phyloP scores from a whole-genome alignment of 2,797 vertebrate species.

The Crossoptilon crossoptilon region DNA sequence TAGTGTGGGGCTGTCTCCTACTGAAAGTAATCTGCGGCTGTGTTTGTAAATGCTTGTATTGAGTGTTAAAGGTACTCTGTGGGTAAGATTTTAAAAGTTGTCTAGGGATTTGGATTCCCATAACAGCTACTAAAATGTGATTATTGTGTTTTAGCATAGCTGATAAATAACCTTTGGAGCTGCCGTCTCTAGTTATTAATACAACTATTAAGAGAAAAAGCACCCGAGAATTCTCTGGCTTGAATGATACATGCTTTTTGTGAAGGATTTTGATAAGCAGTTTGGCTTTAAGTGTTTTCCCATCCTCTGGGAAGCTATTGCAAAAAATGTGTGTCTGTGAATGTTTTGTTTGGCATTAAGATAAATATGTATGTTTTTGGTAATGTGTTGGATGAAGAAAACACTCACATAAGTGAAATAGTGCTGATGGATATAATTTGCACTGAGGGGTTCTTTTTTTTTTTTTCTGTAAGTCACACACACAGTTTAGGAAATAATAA shows the following conservation, averaged over 20 bases:
- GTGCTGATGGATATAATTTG: slow-evolving; percentile 29
- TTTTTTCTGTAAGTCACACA: background rate
- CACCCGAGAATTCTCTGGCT: background rate
- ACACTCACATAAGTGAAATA: background rate
- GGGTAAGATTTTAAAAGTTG: background rate
- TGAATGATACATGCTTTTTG: background rate
- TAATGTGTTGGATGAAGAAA: slow-evolving; percentile 41
- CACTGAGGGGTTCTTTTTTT: background rate
- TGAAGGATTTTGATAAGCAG: background rate
- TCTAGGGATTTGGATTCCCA: slow-evolving; percentile 14
- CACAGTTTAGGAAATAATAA: background rate
- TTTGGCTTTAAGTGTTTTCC: slow-evolving; percentile 27
- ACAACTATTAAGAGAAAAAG: background rate
- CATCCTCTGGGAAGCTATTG: slow-evolving; percentile 18
- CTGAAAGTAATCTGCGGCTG: background rate
- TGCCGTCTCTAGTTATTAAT: slow-evolving; percentile 11
- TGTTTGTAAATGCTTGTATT: background rate
- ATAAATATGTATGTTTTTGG: slow-evolving; percentile 15
- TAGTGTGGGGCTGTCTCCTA: background rate
- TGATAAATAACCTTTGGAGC: slow-evolving; percentile 31
- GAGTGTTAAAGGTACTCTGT: background rate
- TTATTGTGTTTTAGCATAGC: slow-evolving; percentile 36
- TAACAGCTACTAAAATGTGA: slow-evolving; percentile 30
- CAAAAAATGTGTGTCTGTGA: background rate
- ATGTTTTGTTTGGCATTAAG: slow-evolving; percentile 49